Evolutionary conservation across 1,140 invertebrate genomes (phyloP).

Genomic region (Pseudomyrmex cubaensis): DNA sequence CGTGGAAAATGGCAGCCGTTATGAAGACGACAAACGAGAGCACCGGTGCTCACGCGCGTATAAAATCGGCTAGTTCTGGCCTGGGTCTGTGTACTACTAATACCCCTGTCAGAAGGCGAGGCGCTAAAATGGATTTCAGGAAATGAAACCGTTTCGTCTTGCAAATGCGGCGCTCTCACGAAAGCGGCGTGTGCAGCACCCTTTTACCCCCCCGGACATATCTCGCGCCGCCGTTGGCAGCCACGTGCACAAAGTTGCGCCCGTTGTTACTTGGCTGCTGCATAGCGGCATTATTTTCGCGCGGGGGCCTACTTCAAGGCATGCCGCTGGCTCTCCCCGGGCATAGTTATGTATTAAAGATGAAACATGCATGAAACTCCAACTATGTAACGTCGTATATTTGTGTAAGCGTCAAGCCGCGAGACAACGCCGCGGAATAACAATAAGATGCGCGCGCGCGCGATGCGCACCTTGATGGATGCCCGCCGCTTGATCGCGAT

Average conservation of each 20-base stretch:
- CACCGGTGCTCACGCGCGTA: conserved; percentile 42
- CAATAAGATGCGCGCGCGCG: conserved; percentile 42
- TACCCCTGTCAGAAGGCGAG: conserved; percentile 62
- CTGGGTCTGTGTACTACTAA: conserved; percentile 52
- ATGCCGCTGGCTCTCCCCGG: conserved; percentile 11
- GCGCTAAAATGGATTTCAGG: conserved; percentile 70
- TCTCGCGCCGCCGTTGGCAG: conserved; percentile 57
- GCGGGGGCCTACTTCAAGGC: conserved; percentile 50
- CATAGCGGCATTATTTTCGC: conserved; percentile 56
- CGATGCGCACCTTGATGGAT: conserved; percentile 36
- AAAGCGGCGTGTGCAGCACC: conserved; percentile 42
- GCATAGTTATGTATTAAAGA: conserved; percentile 57
- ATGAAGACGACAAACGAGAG: conserved; percentile 52
- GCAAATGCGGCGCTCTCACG: conserved; percentile 69
- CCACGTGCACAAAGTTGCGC: conserved; percentile 61
- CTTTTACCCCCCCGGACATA: conserved; percentile 38
- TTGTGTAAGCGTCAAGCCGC: conserved; percentile 50
- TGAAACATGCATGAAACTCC: conserved; percentile 59
- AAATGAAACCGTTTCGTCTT: conserved; percentile 74
- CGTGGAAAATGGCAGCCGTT: conserved; percentile 43
- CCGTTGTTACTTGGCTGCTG: conserved; percentile 44
- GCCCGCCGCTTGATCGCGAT: conserved; percentile 44
- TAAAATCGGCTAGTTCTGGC: conserved; percentile 49
- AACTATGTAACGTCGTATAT: conserved; percentile 54
- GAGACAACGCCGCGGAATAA: conserved; percentile 50